These are phyloP conservation scores for Ypsolopha sequella DNA, from an alignment of 2,888 invertebrate genomes.

Conservation along the genomic window DNA sequence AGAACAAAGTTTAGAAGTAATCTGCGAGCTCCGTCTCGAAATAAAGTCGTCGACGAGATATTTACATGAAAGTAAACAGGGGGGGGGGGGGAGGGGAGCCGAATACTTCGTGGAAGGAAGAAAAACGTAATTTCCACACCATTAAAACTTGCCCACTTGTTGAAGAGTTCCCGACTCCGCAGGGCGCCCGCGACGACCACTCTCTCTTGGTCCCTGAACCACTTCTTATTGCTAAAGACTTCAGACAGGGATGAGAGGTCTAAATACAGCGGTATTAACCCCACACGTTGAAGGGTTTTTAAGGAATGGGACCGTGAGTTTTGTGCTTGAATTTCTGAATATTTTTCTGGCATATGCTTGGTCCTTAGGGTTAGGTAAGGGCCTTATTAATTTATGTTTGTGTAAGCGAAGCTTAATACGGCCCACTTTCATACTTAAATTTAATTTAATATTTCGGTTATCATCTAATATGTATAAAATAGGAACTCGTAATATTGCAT, in stretches of 20 bases:
- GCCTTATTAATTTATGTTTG: too few relatives aligned
- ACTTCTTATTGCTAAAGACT: not conserved
- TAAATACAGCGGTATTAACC: not conserved
- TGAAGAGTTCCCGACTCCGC: slow-evolving; percentile 19
- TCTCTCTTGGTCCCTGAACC: not conserved
- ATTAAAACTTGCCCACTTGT: slow-evolving; percentile 52
- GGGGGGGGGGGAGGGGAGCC: slow-evolving; percentile 38
- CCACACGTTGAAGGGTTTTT: slow-evolving; percentile 1
- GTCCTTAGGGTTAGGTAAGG: too few relatives aligned
- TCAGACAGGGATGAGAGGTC: not conserved
- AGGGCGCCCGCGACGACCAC: not conserved
- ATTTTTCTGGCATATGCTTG: not conserved
- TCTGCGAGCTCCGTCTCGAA: not conserved
- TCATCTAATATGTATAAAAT: too few relatives aligned
- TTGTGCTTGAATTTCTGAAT: not conserved
- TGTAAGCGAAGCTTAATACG: too few relatives aligned
- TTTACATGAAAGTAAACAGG: slow-evolving; percentile 33
- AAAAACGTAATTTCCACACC: slow-evolving; percentile 55
- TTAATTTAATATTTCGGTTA: too few relatives aligned
- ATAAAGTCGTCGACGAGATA: slow-evolving; percentile 19
- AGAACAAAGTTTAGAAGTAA: not conserved
- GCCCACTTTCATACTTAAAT: too few relatives aligned
- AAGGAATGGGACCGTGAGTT: not conserved
- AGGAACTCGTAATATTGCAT: too few relatives aligned
- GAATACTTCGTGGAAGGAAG: slow-evolving; percentile 24